phyloP scores from a whole-genome alignment of 2,797 vertebrate genomes.

The Gila robusta region DNA sequence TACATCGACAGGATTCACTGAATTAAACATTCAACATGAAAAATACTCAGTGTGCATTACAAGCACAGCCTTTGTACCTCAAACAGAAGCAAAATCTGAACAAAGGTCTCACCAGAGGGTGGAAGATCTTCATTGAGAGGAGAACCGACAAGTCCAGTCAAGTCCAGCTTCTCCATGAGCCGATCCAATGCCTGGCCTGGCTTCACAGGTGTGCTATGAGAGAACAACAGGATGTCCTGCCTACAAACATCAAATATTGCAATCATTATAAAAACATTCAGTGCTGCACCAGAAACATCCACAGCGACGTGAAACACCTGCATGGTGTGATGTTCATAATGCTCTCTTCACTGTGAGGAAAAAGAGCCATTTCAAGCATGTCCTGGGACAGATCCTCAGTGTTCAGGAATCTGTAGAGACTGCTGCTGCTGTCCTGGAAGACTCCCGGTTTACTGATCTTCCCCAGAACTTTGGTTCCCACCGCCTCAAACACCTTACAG shows the following conservation, averaged over 20 bases:
- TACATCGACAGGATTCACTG: background rate
- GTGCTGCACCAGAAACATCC: background rate
- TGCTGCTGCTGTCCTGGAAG: constrained; percentile 83
- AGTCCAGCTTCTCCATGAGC: constrained; percentile 80
- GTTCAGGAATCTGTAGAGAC: constrained; percentile 83
- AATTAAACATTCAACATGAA: background rate
- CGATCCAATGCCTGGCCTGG: constrained; percentile 71
- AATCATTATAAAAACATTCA: background rate
- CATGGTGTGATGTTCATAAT: constrained; percentile 7
- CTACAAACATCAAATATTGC: constrained; percentile 68
- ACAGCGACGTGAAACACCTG: constrained; percentile 29
- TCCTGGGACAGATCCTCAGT: constrained; percentile 59
- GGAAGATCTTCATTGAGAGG: constrained; percentile 75
- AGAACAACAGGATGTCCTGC: constrained; percentile 68
- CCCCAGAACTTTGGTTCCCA: constrained; percentile 77
- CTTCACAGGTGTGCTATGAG: constrained; percentile 64
- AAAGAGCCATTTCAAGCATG: constrained; percentile 64
- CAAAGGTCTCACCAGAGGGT: constrained; percentile 78
- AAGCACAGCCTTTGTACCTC: background rate
- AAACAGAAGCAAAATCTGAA: background rate
- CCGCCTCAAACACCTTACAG: constrained; percentile 87
- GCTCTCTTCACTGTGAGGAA: constrained; percentile 30
- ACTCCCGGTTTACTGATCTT: constrained; percentile 73
- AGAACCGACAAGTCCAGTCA: constrained; percentile 76
- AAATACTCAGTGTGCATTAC: background rate